Base-by-base conservation (phyloP, 1,140 invertebrate species). In the Venturia canescens region DNA sequence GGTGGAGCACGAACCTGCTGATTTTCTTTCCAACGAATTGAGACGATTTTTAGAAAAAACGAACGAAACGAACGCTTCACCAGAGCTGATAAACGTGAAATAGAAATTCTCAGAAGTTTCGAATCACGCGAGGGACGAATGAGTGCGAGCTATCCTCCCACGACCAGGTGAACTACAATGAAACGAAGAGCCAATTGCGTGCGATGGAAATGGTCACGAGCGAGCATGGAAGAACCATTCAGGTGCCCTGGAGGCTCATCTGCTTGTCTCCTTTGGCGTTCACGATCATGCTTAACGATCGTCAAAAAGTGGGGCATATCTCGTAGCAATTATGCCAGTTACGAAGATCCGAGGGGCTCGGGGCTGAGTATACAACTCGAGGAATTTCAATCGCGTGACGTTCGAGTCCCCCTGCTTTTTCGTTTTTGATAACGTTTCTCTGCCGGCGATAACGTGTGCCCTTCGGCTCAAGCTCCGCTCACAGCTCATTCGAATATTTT, bases 221-320 rank as follows among this genome's bases (percentile, higher is more conserved):
- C 69, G 7, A 53, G 26, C 13, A 29, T 38, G 38, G n/a, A 44
- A 67, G 21, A 29, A 76, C 69, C 67, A 81, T 57, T 60, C 38
- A 81, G 66, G n/a, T 76, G 63, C 48, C 74, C 77, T 67, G 44
- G 38, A 50, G 63, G 72, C 60, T 77, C 74, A 78, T 60, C 34
- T n/a, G n/a, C n/a, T 76, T 77, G 34, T 34, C 34, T 66, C 57
- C 44, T 57, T 57, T 31, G 48, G 50, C 75, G 48, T 71, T 63
- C 31, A 80, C 50, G 66, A 57, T 70, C 78, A 34, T 63, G 70
- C 76, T 70, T 70, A 71, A 60, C 38, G 27, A 63, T 70, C 69
- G 69, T 71, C 21, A 71, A 71, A 50, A 67, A 79, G 82, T 77
- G 82, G 82, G 80, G 77, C 82, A 83, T 83, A 83, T 83, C 82